Evolutionary conservation across 2,797 vertebrate species (phyloP).

Genomic region (Intellagama lesueurii): DNA sequence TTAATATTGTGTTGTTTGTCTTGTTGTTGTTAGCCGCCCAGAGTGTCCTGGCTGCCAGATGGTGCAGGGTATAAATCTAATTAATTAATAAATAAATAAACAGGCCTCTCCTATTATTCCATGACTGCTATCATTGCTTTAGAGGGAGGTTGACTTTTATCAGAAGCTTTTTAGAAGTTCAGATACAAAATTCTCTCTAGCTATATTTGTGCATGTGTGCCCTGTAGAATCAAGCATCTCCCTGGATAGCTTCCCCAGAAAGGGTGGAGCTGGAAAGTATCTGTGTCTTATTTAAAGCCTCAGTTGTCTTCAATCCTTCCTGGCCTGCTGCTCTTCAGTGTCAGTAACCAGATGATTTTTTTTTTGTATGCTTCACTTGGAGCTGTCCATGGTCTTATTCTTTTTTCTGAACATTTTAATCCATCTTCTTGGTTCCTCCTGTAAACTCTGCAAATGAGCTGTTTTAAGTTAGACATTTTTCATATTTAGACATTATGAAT

Average conservation of each 20-base stretch:
- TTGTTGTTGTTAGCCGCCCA: no score
- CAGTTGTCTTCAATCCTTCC: neutral
- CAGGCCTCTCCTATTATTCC: neutral
- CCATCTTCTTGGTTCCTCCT: neutral
- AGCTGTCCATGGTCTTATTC: conserved; percentile 4
- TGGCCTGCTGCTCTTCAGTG: neutral
- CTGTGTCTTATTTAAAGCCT: neutral
- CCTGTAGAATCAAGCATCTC: neutral
- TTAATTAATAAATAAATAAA: neutral
- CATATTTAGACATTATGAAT: neutral
- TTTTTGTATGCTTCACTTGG: neutral
- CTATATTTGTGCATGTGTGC: no score
- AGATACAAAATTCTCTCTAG: neutral
- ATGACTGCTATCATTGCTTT: neutral
- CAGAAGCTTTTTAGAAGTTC: neutral
- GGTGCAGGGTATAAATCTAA: no score
- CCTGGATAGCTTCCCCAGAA: neutral
- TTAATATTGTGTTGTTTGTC: no score
- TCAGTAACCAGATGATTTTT: neutral
- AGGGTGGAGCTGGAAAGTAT: neutral
- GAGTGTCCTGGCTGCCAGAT: no score
- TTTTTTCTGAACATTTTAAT: neutral
- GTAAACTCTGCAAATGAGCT: neutral
- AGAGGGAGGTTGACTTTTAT: neutral
- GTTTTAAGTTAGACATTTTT: neutral